A percentile compares a stretch with the other conserved stretches of the same genome.
Conservation (phyloP, 2,113 vertebrate species). For the Colistium nudipinnis region DNA sequence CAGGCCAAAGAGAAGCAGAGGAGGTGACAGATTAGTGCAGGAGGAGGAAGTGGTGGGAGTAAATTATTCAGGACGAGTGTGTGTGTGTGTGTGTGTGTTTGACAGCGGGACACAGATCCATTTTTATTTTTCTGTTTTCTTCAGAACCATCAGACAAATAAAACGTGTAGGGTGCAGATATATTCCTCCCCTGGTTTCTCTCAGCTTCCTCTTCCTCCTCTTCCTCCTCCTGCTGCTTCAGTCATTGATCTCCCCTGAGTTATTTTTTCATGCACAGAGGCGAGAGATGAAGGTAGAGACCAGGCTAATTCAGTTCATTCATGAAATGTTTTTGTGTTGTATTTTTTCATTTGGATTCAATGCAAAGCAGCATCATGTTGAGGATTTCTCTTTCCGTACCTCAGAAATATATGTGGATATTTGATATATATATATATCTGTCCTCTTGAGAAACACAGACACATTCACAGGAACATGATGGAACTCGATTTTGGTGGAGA, state of each 20-base stretch:
- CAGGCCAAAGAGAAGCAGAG: conserved; percentile 8
- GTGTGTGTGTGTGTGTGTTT: neutral
- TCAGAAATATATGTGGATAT: too few relatives aligned
- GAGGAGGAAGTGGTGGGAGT: conserved; percentile 40
- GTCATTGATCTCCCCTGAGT: neutral
- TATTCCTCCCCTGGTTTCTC: too few relatives aligned
- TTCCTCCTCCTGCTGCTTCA: neutral
- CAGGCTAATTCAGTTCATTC: too few relatives aligned
- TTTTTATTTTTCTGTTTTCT: neutral
- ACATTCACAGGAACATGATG: neutral
- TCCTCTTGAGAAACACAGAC: neutral
- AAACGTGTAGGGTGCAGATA: neutral
- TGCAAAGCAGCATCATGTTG: neutral
- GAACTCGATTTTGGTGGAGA: conserved; percentile 10
- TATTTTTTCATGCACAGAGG: neutral
- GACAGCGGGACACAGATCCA: neutral
- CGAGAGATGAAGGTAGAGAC: too few relatives aligned
- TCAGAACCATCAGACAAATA: too few relatives aligned
- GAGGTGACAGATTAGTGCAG: conserved; percentile 48
- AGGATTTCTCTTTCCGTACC: too few relatives aligned
- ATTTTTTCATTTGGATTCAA: neutral
- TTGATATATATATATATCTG: too few relatives aligned
- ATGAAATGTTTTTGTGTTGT: neutral
- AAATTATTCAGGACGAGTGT: conserved; percentile 52
- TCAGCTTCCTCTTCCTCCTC: neutral